Percentiles rank a stretch among this genome's conserved stretches.
Evolutionary conservation across 2,888 invertebrate genomes (phyloP).

Genomic region (Zele albiditarsus): DNA sequence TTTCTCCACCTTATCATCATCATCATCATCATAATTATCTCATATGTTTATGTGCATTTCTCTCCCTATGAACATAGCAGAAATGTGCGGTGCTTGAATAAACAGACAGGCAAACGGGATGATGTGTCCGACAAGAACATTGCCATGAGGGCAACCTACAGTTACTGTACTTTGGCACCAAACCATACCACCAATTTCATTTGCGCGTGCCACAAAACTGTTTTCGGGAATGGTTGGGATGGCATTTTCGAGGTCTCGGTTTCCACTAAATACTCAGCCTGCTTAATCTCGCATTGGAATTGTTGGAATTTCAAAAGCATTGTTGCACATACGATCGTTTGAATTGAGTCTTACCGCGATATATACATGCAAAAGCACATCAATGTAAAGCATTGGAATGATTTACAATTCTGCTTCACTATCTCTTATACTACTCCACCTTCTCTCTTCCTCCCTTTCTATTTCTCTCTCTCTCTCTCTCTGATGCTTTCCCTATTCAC

Average conservation of each 20-base stretch:
- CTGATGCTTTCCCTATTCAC: not conserved
- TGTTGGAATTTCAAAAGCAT: conserved; percentile 61
- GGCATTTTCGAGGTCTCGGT: conserved; percentile 50
- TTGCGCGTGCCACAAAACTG: conserved; percentile 29
- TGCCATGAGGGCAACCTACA: conserved; percentile 3
- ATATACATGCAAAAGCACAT: conserved; percentile 13
- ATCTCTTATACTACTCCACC: conserved; percentile 16
- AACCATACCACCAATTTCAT: conserved; percentile 11
- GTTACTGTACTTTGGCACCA: not conserved
- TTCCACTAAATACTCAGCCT: conserved; percentile 49
- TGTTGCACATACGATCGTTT: conserved; percentile 61
- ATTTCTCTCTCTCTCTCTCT: not conserved
- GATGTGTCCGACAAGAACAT: not conserved
- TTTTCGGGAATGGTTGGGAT: conserved; percentile 12
- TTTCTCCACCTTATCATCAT: no score
- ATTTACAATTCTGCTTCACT: conserved; percentile 6
- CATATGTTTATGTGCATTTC: no score
- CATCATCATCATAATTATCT: not conserved
- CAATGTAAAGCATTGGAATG: not conserved
- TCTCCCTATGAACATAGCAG: no score
- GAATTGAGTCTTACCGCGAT: conserved; percentile 57
- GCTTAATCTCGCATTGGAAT: conserved; percentile 56
- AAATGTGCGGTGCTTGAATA: not conserved
- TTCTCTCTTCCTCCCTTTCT: conserved; percentile 21
- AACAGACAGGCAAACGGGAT: no score